Percentiles rank a stretch among this genome's conserved stretches.
Evolutionary conservation across 2,888 invertebrate species (phyloP).

Genomic region (Dicyrtoma fusca): DNA sequence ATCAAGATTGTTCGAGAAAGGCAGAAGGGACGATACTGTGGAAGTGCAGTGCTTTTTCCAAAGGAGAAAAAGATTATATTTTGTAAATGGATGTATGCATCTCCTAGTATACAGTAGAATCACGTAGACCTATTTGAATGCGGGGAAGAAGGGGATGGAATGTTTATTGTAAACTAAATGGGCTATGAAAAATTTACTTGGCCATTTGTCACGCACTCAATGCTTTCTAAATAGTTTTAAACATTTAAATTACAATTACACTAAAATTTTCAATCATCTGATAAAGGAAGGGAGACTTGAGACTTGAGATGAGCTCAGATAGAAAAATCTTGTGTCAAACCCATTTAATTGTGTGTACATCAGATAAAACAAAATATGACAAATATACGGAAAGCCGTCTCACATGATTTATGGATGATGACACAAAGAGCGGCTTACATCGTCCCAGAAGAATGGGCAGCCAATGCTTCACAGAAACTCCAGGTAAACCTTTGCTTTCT

Average conservation of each 20-base stretch:
- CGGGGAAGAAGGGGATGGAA: no score
- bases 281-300: background rate
- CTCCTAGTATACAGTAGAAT: no score
- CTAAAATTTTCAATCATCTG: background rate
- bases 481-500: conserved; percentile 58
- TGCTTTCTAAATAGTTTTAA: background rate
- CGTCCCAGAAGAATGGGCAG: conserved; percentile 79
- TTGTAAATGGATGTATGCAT: no score
- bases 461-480: conserved; percentile 66
- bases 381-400: conserved; percentile 72
- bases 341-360: background rate
- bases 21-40: no score
- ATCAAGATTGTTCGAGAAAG: no score
- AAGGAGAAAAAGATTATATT: no score
- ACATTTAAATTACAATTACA: conserved; percentile 2
- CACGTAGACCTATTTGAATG: no score
- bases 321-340: no score
- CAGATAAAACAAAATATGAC: conserved; percentile 79
- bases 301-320: background rate
- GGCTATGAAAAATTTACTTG: conserved; percentile 26
- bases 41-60: no score
- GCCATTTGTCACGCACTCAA: conserved; percentile 8
- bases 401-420: conserved; percentile 77
- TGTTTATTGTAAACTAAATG: conserved; percentile 12
- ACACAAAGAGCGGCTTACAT: conserved; percentile 69